Conservation (phyloP, 1,140 invertebrate genomes). For the Drosophila quadrilineata region DNA sequence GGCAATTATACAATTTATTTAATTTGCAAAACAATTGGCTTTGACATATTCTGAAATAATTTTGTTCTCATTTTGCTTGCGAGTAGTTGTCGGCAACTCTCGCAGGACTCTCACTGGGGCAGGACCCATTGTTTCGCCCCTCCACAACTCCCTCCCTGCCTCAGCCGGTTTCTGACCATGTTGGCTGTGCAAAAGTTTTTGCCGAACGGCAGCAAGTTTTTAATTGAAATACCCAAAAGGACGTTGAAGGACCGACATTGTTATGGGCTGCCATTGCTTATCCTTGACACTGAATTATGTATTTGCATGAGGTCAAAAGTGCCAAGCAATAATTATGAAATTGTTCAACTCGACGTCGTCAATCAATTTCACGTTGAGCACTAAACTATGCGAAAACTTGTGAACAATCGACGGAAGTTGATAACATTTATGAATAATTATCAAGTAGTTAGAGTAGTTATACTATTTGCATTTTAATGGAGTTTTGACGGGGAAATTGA, state of each 20-base stretch:
- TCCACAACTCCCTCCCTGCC: too few species aligned
- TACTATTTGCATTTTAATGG: too few species aligned
- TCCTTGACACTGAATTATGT: constrained; percentile 42
- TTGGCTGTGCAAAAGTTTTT: constrained; percentile 38
- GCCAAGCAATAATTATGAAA: constrained; percentile 9
- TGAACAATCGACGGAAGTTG: background rate
- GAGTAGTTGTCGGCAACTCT: too few species aligned
- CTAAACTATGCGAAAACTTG: background rate
- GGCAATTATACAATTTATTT: constrained; percentile 68
- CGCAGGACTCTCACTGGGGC: too few species aligned
- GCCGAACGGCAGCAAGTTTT: constrained; percentile 56
- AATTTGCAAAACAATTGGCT: constrained; percentile 72
- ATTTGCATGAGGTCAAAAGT: constrained; percentile 10
- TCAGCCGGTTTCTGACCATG: too few species aligned
- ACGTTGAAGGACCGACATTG: background rate
- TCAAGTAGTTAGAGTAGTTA: too few species aligned
- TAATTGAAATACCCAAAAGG: constrained; percentile 59
- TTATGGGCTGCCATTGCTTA: constrained; percentile 16
- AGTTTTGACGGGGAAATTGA: too few species aligned
- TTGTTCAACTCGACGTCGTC: background rate
- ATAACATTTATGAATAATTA: too few species aligned
- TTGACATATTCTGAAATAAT: constrained; percentile 59
- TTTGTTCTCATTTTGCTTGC: background rate
- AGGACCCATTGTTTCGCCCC: too few species aligned
- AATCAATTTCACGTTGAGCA: background rate